Evolutionary conservation across 2,113 vertebrate genomes (phyloP), one percentile per base, ranked within the genome.

Genomic region (Cariama cristata): DNA sequence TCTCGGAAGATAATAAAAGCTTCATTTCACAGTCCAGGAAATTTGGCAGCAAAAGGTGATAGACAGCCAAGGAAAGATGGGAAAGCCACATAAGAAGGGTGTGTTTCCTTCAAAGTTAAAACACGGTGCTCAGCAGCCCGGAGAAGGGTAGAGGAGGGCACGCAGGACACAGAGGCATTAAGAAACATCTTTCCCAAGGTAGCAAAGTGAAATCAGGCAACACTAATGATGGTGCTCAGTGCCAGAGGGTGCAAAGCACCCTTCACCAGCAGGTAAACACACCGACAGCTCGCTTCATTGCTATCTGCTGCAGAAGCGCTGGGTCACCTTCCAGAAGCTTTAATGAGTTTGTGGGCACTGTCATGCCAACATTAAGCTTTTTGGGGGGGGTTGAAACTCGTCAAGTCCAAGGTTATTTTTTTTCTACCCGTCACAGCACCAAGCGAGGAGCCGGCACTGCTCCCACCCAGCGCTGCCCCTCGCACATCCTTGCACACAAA

Each of bases 1-100:
- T 93, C 96, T 96, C 32, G 0, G 86, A 97, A 93, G 85, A 89
- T 91, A 97, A 98, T 98, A 98, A 97, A 97, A 98, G 95, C 97
- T 97, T 97, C 95, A 97, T 97, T 97, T 97, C 96, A 91, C 95
- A 96, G 96, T 95, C 97, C 87, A 52, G 81, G 92, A 91, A 81
- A 95, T 86, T 95, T 90, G 90, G 96, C 93, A 96, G 95, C 28
- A 5, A 94, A 68, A 93, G 95, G 91, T 60, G 21, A 96, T 21
- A 96, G 77, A 79, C 86, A 85, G 90, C 86, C 91, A 94, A 92
- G 87, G 94, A 42, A 94, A 92, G 95, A 91, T 64, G 88, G 96
- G 77, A n/a, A 62, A 85, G 77, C 67, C 5, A 17, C 8, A 0
- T 35, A 72, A 77, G 90, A 71, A 80, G 82, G 87, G 73, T 67